A percentile compares a stretch with the other conserved stretches of the same genome.
Evolutionary conservation across 2,797 vertebrate genomes (phyloP).

Genomic region (Pterois miles): DNA sequence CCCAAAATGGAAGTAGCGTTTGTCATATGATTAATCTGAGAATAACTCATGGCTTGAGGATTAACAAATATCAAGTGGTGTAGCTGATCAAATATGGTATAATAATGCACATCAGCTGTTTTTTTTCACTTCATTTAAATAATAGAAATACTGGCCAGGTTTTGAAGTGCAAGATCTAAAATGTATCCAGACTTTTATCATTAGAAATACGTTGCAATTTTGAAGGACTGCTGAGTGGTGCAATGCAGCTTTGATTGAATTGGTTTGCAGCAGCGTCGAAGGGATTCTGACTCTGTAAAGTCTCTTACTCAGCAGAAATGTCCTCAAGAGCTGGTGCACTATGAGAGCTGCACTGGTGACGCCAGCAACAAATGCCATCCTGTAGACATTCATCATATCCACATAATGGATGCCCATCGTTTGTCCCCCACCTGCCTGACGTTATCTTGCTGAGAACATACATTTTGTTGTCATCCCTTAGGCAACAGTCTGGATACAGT

Average conservation of each 20-base stretch:
- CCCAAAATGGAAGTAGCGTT: not conserved
- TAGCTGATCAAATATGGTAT: not conserved
- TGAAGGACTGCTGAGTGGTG: conserved; percentile 67
- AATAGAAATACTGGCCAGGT: not conserved
- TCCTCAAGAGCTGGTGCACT: conserved; percentile 57
- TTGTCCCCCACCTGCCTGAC: not conserved
- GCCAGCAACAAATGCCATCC: conserved; percentile 45
- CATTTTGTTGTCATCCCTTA: conserved; percentile 6
- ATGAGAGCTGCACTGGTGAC: conserved; percentile 48
- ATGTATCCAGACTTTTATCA: not conserved
- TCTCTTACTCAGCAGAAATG: conserved; percentile 76
- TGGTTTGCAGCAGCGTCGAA: conserved; percentile 66
- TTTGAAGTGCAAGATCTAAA: not conserved
- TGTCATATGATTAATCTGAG: not conserved
- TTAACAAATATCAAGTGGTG: not conserved
- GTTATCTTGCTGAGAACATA: conserved; percentile 25
- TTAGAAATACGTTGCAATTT: conserved; percentile 10
- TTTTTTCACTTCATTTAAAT: not conserved
- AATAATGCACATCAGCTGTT: not conserved
- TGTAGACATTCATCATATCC: conserved; percentile 51
- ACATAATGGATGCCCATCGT: conserved; percentile 11
- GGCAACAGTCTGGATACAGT: not conserved
- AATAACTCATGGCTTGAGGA: not conserved
- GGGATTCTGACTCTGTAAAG: conserved; percentile 58
- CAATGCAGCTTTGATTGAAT: conserved; percentile 80